phyloP scores from a whole-genome alignment of 2,113 vertebrate species.

The Motacilla alba region DNA sequence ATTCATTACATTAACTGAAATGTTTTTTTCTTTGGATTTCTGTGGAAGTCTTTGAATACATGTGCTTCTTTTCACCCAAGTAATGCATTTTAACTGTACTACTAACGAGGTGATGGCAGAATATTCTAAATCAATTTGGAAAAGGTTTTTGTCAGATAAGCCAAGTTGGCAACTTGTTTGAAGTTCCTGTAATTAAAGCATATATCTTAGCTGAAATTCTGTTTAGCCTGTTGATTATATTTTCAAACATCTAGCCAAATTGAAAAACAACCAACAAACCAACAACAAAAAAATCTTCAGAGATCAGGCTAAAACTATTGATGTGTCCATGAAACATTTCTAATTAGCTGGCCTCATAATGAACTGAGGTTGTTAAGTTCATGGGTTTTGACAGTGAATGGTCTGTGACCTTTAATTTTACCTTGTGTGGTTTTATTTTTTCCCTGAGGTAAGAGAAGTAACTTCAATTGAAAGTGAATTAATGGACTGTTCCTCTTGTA shows the following conservation, averaged over 20 bases:
- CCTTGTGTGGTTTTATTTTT: neutral
- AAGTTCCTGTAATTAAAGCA: constrained; percentile 40
- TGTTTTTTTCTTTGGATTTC: neutral
- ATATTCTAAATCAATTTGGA: constrained; percentile 19
- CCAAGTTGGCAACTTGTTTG: constrained; percentile 19
- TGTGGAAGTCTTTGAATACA: neutral
- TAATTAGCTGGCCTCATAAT: neutral
- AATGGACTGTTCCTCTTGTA: neutral
- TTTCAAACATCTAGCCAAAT: neutral
- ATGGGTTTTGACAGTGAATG: neutral
- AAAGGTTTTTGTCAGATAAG: neutral
- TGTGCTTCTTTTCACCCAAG: neutral
- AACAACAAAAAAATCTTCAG: neutral
- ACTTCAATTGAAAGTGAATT: neutral
- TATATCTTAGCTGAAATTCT: constrained; percentile 35
- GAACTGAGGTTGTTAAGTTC: neutral
- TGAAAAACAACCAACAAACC: neutral
- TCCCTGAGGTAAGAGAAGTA: neutral
- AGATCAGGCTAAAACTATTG: neutral
- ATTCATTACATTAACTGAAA: neutral
- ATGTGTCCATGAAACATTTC: neutral
- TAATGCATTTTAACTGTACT: neutral
- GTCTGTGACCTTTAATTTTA: neutral
- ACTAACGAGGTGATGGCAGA: neutral
- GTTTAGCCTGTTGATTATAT: constrained; percentile 13